phyloP scores from a whole-genome alignment of 1,140 invertebrate genomes.

The Penaeus japonicus region DNA sequence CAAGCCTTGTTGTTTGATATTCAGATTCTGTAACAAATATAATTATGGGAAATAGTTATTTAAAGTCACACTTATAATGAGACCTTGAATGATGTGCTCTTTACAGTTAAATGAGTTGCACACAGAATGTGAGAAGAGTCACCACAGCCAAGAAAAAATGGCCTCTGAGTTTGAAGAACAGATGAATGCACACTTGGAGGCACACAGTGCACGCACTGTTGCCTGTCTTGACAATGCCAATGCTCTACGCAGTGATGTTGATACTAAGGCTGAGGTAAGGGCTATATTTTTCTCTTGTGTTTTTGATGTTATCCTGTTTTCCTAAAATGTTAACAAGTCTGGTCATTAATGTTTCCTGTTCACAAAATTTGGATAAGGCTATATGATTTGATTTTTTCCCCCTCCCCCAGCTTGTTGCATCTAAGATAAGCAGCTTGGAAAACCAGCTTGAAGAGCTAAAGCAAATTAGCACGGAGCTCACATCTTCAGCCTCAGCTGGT shows the following conservation, averaged over 20 bases:
- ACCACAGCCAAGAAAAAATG: not conserved
- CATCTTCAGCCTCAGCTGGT: no score
- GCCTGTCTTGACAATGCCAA: not conserved
- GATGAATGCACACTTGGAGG: not conserved
- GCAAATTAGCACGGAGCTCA: no score
- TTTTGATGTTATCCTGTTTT: not conserved
- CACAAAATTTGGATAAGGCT: no score
- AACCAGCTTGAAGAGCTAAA: no score
- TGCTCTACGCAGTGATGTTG: not conserved
- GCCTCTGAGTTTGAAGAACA: not conserved
- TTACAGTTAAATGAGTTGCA: conserved; percentile 6
- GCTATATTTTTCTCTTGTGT: not conserved
- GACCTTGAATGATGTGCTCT: not conserved
- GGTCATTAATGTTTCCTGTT: not conserved
- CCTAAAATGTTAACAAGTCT: no score
- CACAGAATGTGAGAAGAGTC: not conserved
- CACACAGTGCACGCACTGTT: not conserved
- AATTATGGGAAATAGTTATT: not conserved
- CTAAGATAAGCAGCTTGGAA: no score
- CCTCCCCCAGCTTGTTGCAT: no score
- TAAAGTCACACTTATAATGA: not conserved
- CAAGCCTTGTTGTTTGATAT: no score
- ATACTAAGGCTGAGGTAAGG: not conserved
- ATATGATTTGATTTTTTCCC: no score
- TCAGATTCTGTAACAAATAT: no score